These are phyloP conservation scores for Rhegmatorhina hoffmannsi DNA, from an alignment of 2,113 vertebrate species.

Conservation along the genomic window DNA sequence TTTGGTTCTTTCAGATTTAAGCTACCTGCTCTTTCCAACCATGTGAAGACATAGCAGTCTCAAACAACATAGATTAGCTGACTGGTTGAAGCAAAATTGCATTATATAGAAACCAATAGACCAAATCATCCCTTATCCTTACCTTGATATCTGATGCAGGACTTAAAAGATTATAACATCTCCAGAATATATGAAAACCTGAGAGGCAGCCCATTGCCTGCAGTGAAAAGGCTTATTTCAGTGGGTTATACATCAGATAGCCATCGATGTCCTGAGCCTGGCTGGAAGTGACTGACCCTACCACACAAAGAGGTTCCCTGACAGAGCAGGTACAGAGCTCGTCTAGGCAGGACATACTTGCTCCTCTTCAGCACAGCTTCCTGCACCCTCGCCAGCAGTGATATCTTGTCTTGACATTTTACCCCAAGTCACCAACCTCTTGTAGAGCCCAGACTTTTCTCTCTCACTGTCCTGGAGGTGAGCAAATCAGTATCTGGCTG, in stretches of 20 bases:
- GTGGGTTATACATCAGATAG: neutral
- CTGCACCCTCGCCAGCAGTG: neutral
- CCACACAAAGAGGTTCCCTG: neutral
- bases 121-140: neutral
- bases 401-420: neutral
- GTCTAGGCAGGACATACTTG: neutral
- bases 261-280: neutral
- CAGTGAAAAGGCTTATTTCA: neutral
- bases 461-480: neutral
- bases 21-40: neutral
- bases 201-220: neutral
- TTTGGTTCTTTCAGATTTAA: slow-evolving; percentile 1
- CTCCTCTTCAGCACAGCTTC: neutral
- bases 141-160: neutral
- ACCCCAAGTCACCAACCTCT: neutral
- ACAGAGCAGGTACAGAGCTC: neutral
- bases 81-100: neutral
- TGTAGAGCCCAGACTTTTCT: neutral
- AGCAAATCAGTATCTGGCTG: neutral
- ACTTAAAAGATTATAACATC: neutral
- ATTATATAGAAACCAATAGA: neutral
- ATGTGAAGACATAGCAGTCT: neutral
- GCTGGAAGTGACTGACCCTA: neutral
- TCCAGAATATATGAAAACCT: neutral
- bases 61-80: neutral